Conservation (phyloP, 1,140 invertebrate species). For the Paralvinella palmiformis region DNA sequence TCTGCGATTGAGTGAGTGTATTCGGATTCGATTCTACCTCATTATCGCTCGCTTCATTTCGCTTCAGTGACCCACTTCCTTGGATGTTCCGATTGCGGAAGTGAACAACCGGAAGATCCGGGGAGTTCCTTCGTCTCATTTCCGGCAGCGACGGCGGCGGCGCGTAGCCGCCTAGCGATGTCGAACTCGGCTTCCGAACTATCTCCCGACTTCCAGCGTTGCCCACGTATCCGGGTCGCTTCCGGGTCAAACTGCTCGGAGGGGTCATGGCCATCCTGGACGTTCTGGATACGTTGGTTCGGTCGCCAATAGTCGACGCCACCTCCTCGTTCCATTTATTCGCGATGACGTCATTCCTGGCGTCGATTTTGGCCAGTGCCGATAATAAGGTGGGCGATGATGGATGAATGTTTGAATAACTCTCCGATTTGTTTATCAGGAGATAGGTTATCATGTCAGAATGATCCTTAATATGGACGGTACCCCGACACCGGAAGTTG, state of each 20-base stretch:
- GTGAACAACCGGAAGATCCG: slow-evolving; percentile 43
- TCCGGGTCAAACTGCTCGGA: slow-evolving; percentile 37
- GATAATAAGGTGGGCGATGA: not conserved
- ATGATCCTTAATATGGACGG: slow-evolving; percentile 88
- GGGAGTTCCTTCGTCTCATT: slow-evolving; percentile 27
- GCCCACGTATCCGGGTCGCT: slow-evolving; percentile 30
- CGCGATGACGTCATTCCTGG: not conserved
- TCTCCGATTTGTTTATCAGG: slow-evolving; percentile 51
- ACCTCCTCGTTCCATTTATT: not conserved
- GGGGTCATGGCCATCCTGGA: slow-evolving; percentile 25
- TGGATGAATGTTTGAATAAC: not conserved
- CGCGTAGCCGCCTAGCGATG: slow-evolving; percentile 31
- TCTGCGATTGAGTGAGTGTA: slow-evolving; percentile 3
- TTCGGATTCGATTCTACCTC: not conserved
- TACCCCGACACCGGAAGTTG: slow-evolving; percentile 78
- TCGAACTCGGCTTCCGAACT: slow-evolving; percentile 30
- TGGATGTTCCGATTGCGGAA: slow-evolving; percentile 31
- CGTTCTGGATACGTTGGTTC: not conserved
- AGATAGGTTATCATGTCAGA: slow-evolving; percentile 87
- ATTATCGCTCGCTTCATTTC: not conserved
- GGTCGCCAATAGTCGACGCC: not conserved
- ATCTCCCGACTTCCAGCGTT: slow-evolving; percentile 30
- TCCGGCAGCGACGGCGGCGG: slow-evolving; percentile 25
- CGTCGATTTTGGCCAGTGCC: not conserved
- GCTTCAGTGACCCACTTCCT: slow-evolving; percentile 14